Evolutionary conservation across 2,888 invertebrate genomes (phyloP), one percentile per base, ranked within the genome.

Genomic region (Nymphalis c-album): DNA sequence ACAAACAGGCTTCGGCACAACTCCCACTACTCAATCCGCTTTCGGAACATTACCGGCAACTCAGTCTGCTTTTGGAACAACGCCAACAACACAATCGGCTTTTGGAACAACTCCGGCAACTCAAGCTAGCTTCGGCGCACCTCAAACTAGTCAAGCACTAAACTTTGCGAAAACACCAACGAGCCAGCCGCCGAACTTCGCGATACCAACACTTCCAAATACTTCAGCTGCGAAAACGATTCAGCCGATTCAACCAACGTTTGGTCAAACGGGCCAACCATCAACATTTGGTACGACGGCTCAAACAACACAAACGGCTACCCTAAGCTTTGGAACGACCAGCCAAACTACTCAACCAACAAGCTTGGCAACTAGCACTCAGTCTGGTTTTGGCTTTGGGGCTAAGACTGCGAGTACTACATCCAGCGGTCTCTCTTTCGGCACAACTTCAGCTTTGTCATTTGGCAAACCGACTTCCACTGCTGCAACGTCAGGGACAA

Each of bases 391-490:
- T 18, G 71, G 7, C 47, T 68, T 31, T 71, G 70, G 45, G 69
- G 50, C 50, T 4, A 74, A 35, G 63, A 58, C 70, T 73, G 35
- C 61, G 5, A 66, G 51, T 51, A 64, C 65, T 16, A 66, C 71
- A 17, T 71, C 70, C 40, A 71, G 63, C 63, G 75, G 71, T 1
- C 68, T 69, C 1, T 8, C 61, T 4, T 64, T 66, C 35, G 69
- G 71, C 16, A 61, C 65, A 5, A 70, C 71, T 3, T 16, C 74
- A 17, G 72, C 26, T 17, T 26, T 76, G 26, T 51, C 71, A 13
- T 78, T 80, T 59, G 68, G 73, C 1, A 85, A 84, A 65, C 73
- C 83, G 0, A 73, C 53, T 55, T 55, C 80, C 0, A 74, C 80
- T 1, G 69, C 80, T 0, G 67, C 79, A 10, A 74, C 79, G 31